These are phyloP conservation scores for Chelonus formosanus DNA, from an alignment of 2,888 invertebrate genomes.

Conservation along the genomic window DNA sequence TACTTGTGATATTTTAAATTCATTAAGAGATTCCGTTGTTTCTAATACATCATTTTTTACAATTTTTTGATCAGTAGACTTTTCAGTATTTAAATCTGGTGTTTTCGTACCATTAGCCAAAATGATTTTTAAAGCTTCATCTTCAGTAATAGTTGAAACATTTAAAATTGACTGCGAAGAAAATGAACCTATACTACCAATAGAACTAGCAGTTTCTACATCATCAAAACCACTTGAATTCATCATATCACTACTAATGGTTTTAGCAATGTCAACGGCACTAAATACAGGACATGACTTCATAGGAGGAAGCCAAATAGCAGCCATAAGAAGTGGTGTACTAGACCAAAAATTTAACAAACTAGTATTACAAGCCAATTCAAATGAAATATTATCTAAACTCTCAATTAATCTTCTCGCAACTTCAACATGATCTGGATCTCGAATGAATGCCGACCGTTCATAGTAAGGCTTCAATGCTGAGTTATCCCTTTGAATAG, in stretches of 20 bases:
- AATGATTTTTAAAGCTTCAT: slow-evolving; percentile 78
- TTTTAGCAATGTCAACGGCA: slow-evolving; percentile 80
- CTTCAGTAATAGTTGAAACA: slow-evolving; percentile 69
- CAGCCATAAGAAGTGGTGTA: slow-evolving; percentile 83
- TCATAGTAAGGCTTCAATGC: slow-evolving; percentile 86
- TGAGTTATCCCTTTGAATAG: slow-evolving; percentile 79
- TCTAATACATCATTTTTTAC: slow-evolving; percentile 20
- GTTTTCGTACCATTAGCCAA: slow-evolving; percentile 53
- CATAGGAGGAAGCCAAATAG: slow-evolving; percentile 84
- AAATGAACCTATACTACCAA: slow-evolving; percentile 60
- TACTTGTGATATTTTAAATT: slow-evolving; percentile 6
- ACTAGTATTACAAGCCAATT: slow-evolving; percentile 73
- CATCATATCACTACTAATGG: slow-evolving; percentile 65
- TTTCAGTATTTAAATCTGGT: neutral
- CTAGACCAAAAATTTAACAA: slow-evolving; percentile 90
- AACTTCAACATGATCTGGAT: slow-evolving; percentile 81
- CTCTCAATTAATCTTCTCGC: slow-evolving; percentile 80
- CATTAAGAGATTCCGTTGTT: slow-evolving; percentile 17
- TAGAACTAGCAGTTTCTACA: slow-evolving; percentile 59
- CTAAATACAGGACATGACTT: slow-evolving; percentile 78
- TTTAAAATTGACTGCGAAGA: slow-evolving; percentile 57
- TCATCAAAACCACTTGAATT: slow-evolving; percentile 51
- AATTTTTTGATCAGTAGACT: slow-evolving; percentile 4
- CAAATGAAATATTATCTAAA: slow-evolving; percentile 69
- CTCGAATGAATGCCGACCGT: slow-evolving; percentile 82